Evolutionary conservation across 2,113 vertebrate genomes (phyloP), one percentile per base, ranked within the genome.

Genomic region (Cisticola juncidis): DNA sequence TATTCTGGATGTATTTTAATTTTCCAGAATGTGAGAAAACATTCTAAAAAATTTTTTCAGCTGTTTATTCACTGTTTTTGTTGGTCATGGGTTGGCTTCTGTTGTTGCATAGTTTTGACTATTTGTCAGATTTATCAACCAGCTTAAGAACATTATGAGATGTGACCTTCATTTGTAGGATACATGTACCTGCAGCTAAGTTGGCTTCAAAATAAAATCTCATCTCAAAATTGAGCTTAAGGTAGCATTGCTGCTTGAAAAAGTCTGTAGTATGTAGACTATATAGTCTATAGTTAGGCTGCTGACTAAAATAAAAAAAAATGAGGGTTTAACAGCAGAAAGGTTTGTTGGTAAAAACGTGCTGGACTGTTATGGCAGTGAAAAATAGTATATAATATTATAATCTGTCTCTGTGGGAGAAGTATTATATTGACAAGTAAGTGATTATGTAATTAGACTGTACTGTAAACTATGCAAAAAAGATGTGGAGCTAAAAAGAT

Each of bases 301-400:
- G 58, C 71, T 96, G 94, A 80, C 50, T 85, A 80, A 94, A 92
- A 92, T 72, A 23, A 94, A 90, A 93, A 82, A 76, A 82, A 28
- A 93, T 85, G 74, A 85, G 71, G 61, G 87, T 82, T 90, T 93
- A 90, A 92, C 86, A 42, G 47, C n/a, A 88, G 74, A 77, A 58
- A 65, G 80, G 47, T 93, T 83, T 93, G 70, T 87, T 57, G 54
- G 36, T 93, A 61, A 86, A 80, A 71, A 69, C 79, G 58, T 40
- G 77, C 31, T 60, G 33, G 54, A 31, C 58, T 44, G 36, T 90
- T 95, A 77, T 35, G 33, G 35, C 82, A 70, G 19, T 92, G 88
- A 86, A 90, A 94, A 86, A 92, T 92, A 88, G n/a, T 45, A 11
- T 33, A 24, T 65, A 69, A 19, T 76, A 80, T 69, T 97, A 57